Conservation (phyloP, 2,113 vertebrate species). For the Tyto alba region DNA sequence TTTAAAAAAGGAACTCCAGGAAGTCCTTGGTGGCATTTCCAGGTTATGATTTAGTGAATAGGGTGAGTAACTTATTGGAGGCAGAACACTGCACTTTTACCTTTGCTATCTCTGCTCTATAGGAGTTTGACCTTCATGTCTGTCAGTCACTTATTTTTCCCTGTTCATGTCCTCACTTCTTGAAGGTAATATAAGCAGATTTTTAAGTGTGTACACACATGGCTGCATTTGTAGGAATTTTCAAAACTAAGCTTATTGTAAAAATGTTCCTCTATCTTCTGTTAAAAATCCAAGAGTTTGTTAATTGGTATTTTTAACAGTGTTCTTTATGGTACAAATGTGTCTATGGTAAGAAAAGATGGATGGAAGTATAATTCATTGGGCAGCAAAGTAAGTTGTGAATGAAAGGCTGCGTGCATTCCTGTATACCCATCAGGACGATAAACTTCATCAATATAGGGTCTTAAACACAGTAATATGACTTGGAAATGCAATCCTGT, state of each 20-base stretch:
- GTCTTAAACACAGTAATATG: not conserved
- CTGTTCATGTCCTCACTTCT: not conserved
- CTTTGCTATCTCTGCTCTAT: not conserved
- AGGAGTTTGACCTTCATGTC: not conserved
- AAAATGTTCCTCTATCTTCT: not conserved
- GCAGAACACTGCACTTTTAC: not conserved
- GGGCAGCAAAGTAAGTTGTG: not conserved
- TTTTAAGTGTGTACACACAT: not conserved
- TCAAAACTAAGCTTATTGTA: not conserved
- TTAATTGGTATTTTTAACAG: not conserved
- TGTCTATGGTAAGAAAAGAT: not conserved
- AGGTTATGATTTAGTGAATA: not conserved
- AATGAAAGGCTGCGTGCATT: not conserved
- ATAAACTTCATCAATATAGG: not conserved
- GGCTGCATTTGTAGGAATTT: not conserved
- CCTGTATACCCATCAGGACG: not conserved
- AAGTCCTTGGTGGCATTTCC: not conserved
- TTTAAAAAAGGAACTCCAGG: not conserved
- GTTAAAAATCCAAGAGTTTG: not conserved
- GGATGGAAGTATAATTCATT: not conserved
- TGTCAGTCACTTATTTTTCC: not conserved
- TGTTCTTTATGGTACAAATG: not conserved
- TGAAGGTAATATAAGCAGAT: not conserved
- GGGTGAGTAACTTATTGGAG: not conserved
- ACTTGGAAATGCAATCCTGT: not conserved